phyloP scores from a whole-genome alignment of 2,113 vertebrate species.

The Calonectris borealis region DNA sequence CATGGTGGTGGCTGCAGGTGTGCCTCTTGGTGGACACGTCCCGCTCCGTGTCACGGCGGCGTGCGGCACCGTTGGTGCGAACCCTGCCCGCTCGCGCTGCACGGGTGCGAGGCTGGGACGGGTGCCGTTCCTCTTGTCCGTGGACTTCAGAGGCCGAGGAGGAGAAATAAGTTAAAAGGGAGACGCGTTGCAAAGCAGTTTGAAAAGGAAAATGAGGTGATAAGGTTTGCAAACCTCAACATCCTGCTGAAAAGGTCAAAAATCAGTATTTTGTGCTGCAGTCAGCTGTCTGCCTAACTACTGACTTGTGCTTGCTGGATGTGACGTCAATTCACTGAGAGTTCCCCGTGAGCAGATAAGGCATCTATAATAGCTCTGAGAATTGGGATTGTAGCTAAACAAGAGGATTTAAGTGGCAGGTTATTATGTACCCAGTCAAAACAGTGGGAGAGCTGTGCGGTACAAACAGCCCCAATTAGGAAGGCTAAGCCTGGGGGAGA shows the following conservation, averaged over 20 bases:
- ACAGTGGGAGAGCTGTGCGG: neutral
- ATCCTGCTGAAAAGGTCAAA: neutral
- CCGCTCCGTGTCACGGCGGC: fast-evolving
- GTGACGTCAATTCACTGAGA: neutral
- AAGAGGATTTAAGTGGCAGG: neutral
- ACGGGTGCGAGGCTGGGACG: fast-evolving
- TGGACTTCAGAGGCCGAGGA: no score
- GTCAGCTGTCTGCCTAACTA: no score
- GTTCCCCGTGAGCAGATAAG: neutral
- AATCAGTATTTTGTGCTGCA: neutral
- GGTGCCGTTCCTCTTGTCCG: fast-evolving
- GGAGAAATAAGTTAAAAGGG: neutral
- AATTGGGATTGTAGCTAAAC: neutral
- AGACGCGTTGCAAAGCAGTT: neutral
- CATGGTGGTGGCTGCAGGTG: fast-evolving
- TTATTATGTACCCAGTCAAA: neutral
- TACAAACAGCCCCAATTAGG: no score
- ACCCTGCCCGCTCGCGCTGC: fast-evolving
- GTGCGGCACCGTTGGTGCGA: fast-evolving
- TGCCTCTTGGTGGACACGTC: fast-evolving
- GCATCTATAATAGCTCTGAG: neutral
- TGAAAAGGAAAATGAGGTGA: neutral
- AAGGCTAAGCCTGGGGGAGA: no score
- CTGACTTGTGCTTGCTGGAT: neutral
- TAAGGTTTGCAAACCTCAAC: fast-evolving